Conservation (phyloP, 2,888 invertebrate species). For the Boloria euphrosyne region DNA sequence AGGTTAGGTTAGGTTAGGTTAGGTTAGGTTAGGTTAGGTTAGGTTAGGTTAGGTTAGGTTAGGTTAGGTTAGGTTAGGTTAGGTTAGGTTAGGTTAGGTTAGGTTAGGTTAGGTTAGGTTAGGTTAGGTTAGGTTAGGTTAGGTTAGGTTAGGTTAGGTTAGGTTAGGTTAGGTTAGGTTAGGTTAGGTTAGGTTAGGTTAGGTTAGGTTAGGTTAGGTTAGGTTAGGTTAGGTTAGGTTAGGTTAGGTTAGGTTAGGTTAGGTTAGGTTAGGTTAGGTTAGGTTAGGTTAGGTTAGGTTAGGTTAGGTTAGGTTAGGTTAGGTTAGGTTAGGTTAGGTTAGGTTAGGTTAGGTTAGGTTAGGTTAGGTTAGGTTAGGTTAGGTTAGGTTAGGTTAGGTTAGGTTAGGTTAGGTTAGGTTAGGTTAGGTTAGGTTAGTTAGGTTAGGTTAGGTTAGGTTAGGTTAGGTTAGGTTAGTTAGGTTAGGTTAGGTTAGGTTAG, state of each 20-base stretch:
- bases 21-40: constrained; percentile 35
- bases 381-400: constrained; percentile 31
- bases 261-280: constrained; percentile 36
- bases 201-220: constrained; percentile 39
- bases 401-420: constrained; percentile 41
- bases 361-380: constrained; percentile 37
- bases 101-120: constrained; percentile 36
- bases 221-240: constrained; percentile 38
- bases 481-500: constrained; percentile 29
- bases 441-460: constrained; percentile 37
- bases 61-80: constrained; percentile 35
- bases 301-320: constrained; percentile 33
- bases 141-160: constrained; percentile 35
- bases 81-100: constrained; percentile 34
- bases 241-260: constrained; percentile 37
- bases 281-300: constrained; percentile 34
- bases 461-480: constrained; percentile 31
- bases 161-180: constrained; percentile 37
- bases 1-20: constrained; percentile 33
- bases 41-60: constrained; percentile 34
- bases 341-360: constrained; percentile 36
- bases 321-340: constrained; percentile 35
- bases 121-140: constrained; percentile 37
- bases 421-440: constrained; percentile 35
- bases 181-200: constrained; percentile 38